Conservation (phyloP, 2,797 vertebrate species). For the Distichodus sexfasciatus region DNA sequence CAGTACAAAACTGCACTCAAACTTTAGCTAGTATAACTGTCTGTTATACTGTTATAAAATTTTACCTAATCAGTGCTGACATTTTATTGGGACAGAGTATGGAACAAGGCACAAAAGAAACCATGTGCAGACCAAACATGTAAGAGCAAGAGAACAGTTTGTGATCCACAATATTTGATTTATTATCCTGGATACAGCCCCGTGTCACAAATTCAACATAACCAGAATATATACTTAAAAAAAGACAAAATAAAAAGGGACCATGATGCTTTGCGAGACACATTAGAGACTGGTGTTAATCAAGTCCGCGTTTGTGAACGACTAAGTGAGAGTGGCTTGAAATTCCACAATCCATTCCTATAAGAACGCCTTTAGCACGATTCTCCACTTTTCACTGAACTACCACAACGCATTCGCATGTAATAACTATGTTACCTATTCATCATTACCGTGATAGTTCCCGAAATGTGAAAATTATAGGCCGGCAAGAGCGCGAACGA, state of each 20-base stretch:
- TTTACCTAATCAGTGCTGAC: too few relatives aligned
- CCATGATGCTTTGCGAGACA: slow-evolving; percentile 17
- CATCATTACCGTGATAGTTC: background rate
- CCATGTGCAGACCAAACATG: too few relatives aligned
- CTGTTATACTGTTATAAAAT: too few relatives aligned
- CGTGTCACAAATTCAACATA: slow-evolving; percentile 49
- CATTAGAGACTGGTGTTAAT: slow-evolving; percentile 23
- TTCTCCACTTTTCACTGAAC: background rate
- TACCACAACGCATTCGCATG: background rate
- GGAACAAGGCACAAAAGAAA: too few relatives aligned
- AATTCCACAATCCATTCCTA: background rate
- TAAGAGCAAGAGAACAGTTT: background rate
- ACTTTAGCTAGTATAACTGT: too few relatives aligned
- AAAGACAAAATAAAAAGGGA: slow-evolving; percentile 8
- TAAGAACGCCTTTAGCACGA: background rate
- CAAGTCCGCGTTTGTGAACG: background rate
- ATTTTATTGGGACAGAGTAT: too few relatives aligned
- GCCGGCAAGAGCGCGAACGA: background rate
- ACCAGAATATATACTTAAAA: slow-evolving; percentile 37
- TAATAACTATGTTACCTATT: slow-evolving; percentile 1
- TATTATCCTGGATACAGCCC: slow-evolving; percentile 52
- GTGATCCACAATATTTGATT: slow-evolving; percentile 50
- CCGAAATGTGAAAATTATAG: slow-evolving; percentile 4
- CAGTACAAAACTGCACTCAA: too few relatives aligned
- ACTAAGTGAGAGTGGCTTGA: background rate